Base-by-base conservation (phyloP, 2,888 invertebrate genomes). In the Meandrusa payeni region DNA sequence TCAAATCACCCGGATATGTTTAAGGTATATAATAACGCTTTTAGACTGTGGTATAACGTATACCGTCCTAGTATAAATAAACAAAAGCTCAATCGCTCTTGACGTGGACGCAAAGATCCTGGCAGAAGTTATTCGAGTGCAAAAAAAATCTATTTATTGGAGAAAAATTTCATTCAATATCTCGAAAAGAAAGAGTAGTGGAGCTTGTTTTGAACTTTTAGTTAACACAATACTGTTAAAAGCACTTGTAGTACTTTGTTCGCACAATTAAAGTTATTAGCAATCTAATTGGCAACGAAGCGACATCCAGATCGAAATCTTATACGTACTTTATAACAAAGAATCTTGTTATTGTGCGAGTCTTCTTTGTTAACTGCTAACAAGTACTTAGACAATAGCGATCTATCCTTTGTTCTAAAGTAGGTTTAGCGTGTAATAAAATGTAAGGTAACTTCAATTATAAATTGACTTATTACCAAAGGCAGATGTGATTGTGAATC, bases 401-500 rank as follows among this genome's bases (percentile, higher is more conserved):
- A 31, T 7, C 19, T 36, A 23, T 20, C 41, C 43, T 51, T 52
- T 46, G 40, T 46, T 49, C 41, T 46, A 28, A 11, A 46, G 40
- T 20, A 43, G 44, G 33, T 49, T 41, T 23, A 42, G 26, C 31
- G 20, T 42, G 39, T 53, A 51, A 56, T 36, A 49, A 51, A 60
- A 63, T 61, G 61, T 70, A 70, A 68, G 69, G 61, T 57, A 58
- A 73, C 76, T 76, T 69, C 74, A 80, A 81, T 79, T 76, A 78
- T 65, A 75, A 76, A 78, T 81, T 66, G 59, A 56, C 51, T 62
- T 46, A 72, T 78, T 76, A 79, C 69, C 69, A 62, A 38, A 59
- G 64, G 79, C 85, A 83, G 81, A 80, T 86, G 85, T 57, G 69
- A 71, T 74, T 74, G 68, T 65, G 64, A 73, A 76, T 74, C 75